phyloP scores from a whole-genome alignment of 1,140 invertebrate genomes.

The Eufriesea mexicana region DNA sequence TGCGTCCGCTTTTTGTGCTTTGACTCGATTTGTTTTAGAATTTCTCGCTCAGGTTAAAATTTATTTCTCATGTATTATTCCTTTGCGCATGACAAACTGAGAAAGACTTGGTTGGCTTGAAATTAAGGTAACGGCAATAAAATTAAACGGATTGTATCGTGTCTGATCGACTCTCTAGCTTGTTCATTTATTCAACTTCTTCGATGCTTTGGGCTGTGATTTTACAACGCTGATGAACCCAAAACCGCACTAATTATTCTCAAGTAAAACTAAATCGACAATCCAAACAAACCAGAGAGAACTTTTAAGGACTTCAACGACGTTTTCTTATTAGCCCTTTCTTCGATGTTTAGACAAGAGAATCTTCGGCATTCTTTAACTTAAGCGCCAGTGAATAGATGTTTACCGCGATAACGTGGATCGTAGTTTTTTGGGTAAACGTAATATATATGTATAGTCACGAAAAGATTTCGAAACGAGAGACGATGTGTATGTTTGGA shows the following conservation, averaged over 20 bases:
- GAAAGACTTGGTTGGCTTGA: neutral
- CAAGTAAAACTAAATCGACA: slow-evolving; percentile 37
- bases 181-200: slow-evolving; percentile 34
- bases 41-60: neutral
- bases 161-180: neutral
- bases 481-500: neutral
- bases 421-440: slow-evolving; percentile 9
- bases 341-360: slow-evolving; percentile 1
- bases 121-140: neutral
- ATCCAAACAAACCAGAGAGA: slow-evolving; percentile 25
- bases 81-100: neutral
- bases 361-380: slow-evolving; percentile 20
- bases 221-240: slow-evolving; percentile 22
- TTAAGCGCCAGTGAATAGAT: slow-evolving; percentile 10
- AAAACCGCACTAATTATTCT: slow-evolving; percentile 17
- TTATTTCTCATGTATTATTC: slow-evolving; percentile 7
- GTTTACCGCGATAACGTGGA: slow-evolving; percentile 10
- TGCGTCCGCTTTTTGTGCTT: neutral
- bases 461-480: neutral
- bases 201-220: slow-evolving; percentile 50
- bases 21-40: neutral
- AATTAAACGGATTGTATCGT: neutral
- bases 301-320: slow-evolving; percentile 24
- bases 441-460: neutral
- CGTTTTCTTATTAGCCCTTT: slow-evolving; percentile 28